Evolutionary conservation across 1,140 invertebrate species (phyloP), one percentile per base, ranked within the genome.

Genomic region (Agrilus planipennis): DNA sequence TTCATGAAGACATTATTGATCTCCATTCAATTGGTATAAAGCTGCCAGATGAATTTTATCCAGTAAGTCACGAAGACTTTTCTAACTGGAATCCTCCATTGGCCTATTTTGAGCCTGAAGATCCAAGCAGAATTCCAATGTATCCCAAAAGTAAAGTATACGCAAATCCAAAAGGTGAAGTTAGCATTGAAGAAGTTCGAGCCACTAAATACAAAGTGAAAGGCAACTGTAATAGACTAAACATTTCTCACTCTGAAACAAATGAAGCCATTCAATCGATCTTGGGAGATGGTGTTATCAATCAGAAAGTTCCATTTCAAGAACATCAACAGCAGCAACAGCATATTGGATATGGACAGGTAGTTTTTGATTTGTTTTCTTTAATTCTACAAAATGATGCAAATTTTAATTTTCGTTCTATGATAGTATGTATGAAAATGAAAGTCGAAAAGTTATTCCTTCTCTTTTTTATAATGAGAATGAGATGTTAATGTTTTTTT

Each of bases 161-260:
- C 60, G 61, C 65, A 42, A 68, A 72, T 32, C 45, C 53, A 52
- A 68, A 72, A 50, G 64, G 58, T 39, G 77, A 79, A 64, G 70
- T 63, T 53, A 78, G 76, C 59, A 68, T 79, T 62, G 77, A 81
- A 61, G 75, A 81, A 65, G 72, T 79, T 40, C 66, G 67, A 54
- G 67, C 73, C 38, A 60, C 63, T 15, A 44, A 49, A 27, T 61
- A 55, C 41, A 4, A 31, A 34, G 31, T 25, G 27, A 21, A 38
- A 30, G 15, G 16, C 23, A 11, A 31, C 18, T 25, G 6, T 7
- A 42, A 18, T 11, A 34, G 32, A 14, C n/a, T 37, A 5, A 44
- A 16, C 11, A 34, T 41, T 25, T 25, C 39, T 14, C 4, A 39
- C 11, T 22, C 17, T n/a, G 41, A 47, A 28, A 39, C 39, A 15